A percentile compares a stretch with the other conserved stretches of the same genome.
Conservation (phyloP, 1,140 invertebrate genomes). For the Coptotermes formosanus region DNA sequence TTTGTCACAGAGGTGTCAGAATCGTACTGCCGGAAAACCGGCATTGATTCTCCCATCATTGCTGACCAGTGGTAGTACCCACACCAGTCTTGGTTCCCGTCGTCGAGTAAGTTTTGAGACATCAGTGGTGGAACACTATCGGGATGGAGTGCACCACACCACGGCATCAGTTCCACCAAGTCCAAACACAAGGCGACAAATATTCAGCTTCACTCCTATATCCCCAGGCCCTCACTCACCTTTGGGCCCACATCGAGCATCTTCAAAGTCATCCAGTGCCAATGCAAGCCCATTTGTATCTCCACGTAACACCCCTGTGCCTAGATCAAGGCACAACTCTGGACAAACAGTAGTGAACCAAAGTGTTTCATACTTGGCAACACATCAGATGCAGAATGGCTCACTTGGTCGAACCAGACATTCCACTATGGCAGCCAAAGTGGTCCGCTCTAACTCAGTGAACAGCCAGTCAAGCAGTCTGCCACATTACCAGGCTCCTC, state of each 20-base stretch:
- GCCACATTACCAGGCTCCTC: neutral
- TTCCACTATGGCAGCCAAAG: slow-evolving; percentile 6
- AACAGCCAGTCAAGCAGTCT: slow-evolving; percentile 5
- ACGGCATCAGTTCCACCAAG: slow-evolving; percentile 50
- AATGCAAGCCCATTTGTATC: slow-evolving; percentile 81
- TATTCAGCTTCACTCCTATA: slow-evolving; percentile 82
- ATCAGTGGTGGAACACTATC: slow-evolving; percentile 44
- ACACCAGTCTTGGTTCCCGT: slow-evolving; percentile 42
- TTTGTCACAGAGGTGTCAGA: slow-evolving; percentile 35
- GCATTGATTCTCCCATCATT: slow-evolving; percentile 23
- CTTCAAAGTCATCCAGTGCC: slow-evolving; percentile 44
- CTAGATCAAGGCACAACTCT: slow-evolving; percentile 27
- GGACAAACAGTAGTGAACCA: neutral
- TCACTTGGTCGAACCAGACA: neutral
- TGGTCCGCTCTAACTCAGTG: slow-evolving; percentile 30
- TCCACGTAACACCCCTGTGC: slow-evolving; percentile 67
- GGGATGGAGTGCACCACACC: slow-evolving; percentile 38
- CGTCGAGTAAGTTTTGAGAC: slow-evolving; percentile 63
- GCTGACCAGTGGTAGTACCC: neutral
- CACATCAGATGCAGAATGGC: too few species aligned
- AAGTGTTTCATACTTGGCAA: neutral
- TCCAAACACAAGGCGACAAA: slow-evolving; percentile 66
- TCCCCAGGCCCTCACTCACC: slow-evolving; percentile 68
- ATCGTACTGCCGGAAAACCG: neutral
- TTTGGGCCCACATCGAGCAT: slow-evolving; percentile 43